A percentile compares a stretch with the other conserved stretches of the same genome.
These are phyloP conservation scores for Zaprionus capensis DNA, from an alignment of 1,140 invertebrate genomes.

Conservation along the genomic window DNA sequence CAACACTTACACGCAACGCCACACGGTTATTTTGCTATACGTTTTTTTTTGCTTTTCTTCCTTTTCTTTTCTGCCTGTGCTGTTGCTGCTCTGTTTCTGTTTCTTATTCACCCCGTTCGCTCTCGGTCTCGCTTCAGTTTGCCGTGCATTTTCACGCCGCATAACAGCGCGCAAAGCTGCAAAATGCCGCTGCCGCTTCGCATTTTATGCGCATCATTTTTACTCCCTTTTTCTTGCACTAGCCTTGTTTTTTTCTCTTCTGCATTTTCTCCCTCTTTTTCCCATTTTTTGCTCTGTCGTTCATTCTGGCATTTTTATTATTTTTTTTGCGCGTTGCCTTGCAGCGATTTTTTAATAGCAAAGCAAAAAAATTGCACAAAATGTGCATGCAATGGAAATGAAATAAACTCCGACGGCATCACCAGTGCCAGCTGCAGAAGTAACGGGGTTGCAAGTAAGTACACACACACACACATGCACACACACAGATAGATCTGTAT, in stretches of 20 bases:
- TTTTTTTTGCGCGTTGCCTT: conserved; percentile 45
- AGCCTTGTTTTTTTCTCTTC: conserved; percentile 11
- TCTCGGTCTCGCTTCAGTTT: conserved; percentile 53
- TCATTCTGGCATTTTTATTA: conserved; percentile 67
- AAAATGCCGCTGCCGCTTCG: conserved; percentile 67
- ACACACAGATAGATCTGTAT: not conserved
- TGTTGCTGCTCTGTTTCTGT: conserved; percentile 26
- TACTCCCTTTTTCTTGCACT: conserved; percentile 27
- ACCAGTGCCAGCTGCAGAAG: conserved; percentile 23
- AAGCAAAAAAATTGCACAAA: conserved; percentile 47
- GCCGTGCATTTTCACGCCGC: conserved; percentile 66
- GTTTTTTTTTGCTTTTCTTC: conserved; percentile 29
- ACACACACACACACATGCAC: not conserved
- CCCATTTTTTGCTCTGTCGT: conserved; percentile 6
- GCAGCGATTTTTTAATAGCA: conserved; percentile 64
- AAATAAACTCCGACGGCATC: conserved; percentile 63
- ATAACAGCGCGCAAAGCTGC: conserved; percentile 48
- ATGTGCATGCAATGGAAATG: conserved; percentile 71
- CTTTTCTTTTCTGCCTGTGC: conserved; percentile 7
- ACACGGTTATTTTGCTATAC: conserved; percentile 35
- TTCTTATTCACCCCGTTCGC: conserved; percentile 11
- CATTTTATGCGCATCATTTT: conserved; percentile 63
- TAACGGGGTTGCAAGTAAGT: conserved; percentile 15
- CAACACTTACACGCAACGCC: conserved; percentile 72
- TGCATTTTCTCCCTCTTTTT: conserved; percentile 20